phyloP scores from a whole-genome alignment of 1,140 invertebrate species.

The Physella acuta region DNA sequence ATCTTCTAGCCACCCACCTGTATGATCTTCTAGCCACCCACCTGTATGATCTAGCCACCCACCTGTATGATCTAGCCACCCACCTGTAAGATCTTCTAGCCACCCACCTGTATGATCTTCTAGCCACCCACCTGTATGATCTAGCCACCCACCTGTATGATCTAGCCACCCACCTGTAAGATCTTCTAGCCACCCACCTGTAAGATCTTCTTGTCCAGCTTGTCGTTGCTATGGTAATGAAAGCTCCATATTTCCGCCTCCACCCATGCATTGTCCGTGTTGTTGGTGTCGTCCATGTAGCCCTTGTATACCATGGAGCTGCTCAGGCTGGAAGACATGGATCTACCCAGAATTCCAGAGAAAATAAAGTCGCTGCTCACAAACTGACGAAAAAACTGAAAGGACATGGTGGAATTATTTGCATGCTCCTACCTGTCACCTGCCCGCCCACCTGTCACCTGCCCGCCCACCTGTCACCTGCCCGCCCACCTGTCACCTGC shows the following conservation, averaged over 20 bases:
- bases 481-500: neutral
- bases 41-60: too few relatives aligned
- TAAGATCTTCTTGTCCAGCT: constrained; percentile 43
- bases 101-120: too few relatives aligned
- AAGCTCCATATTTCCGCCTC: constrained; percentile 91
- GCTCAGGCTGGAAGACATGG: constrained; percentile 35
- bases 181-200: constrained; percentile 44
- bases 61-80: too few relatives aligned
- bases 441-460: too few relatives aligned
- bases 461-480: neutral
- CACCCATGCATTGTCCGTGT: constrained; percentile 95
- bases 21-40: too few relatives aligned
- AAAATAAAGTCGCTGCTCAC: constrained; percentile 14
- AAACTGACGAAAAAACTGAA: constrained; percentile 20
- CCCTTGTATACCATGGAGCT: constrained; percentile 73
- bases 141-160: too few relatives aligned
- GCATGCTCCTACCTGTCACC: neutral
- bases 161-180: too few relatives aligned
- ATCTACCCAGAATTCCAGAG: constrained; percentile 14
- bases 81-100: too few relatives aligned
- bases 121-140: too few relatives aligned
- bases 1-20: too few relatives aligned
- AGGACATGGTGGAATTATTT: neutral
- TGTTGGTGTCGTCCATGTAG: constrained; percentile 94
- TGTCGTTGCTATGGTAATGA: constrained; percentile 76